A percentile compares a stretch with the other conserved stretches of the same genome.
Conservation (phyloP, 2,113 vertebrate genomes). For the Buteo buteo region DNA sequence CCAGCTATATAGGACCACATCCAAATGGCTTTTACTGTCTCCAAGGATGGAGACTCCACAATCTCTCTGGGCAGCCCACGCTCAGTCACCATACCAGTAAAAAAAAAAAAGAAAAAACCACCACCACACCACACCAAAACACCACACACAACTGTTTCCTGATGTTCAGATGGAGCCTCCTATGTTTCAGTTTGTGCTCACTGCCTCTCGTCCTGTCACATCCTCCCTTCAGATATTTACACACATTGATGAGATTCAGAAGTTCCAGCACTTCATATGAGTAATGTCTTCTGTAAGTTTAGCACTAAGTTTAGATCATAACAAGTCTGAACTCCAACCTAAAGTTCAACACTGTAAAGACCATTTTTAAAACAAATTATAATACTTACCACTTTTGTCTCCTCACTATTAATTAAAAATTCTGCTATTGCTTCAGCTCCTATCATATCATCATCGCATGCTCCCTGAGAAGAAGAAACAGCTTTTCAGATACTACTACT, state of each 20-base stretch:
- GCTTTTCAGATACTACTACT: background rate
- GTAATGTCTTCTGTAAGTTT: background rate
- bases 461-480: constrained; percentile 66
- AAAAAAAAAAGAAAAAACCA: background rate
- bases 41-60: background rate
- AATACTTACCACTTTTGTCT: constrained; percentile 87
- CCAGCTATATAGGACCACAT: background rate
- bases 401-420: constrained; percentile 87
- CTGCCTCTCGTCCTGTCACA: background rate
- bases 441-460: constrained; percentile 72
- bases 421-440: constrained; percentile 89
- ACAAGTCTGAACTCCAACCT: background rate
- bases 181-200: background rate
- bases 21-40: background rate
- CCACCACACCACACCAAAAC: too few relatives aligned
- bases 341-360: background rate
- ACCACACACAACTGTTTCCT: background rate
- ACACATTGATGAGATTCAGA: background rate
- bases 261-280: background rate
- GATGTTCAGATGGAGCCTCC: background rate
- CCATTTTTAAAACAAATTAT: background rate
- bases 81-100: background rate
- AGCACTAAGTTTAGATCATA: background rate
- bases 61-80: background rate
- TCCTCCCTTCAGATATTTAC: background rate